These are phyloP conservation scores for Platycercus adscitus DNA, from an alignment of 2,113 vertebrate genomes.

Conservation along the genomic window DNA sequence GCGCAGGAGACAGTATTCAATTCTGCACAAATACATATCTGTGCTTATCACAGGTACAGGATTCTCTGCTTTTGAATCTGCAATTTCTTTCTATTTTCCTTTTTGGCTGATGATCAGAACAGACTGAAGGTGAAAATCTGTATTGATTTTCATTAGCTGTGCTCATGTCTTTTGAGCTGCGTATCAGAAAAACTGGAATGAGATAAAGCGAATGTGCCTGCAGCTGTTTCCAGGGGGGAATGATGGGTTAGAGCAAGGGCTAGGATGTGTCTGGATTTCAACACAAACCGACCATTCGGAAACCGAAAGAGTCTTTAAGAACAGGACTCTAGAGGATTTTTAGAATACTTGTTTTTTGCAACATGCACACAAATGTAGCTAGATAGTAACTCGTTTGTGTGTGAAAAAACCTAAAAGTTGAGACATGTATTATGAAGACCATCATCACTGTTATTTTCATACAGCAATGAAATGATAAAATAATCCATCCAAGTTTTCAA, in stretches of 20 bases:
- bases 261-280: slow-evolving; percentile 29
- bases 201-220: slow-evolving; percentile 41
- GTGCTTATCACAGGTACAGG: background rate
- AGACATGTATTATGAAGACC: background rate
- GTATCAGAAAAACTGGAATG: slow-evolving; percentile 36
- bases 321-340: slow-evolving; percentile 18
- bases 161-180: slow-evolving; percentile 38
- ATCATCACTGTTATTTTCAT: slow-evolving; percentile 19
- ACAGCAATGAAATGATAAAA: slow-evolving; percentile 53
- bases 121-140: background rate
- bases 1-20: background rate
- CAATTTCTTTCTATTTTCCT: background rate
- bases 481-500: slow-evolving; percentile 32
- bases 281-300: slow-evolving; percentile 5
- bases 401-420: slow-evolving; percentile 15
- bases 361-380: slow-evolving; percentile 36
- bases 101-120: background rate
- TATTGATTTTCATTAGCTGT: background rate
- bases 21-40: background rate
- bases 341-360: background rate
- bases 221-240: slow-evolving; percentile 12
- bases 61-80: slow-evolving; percentile 20
- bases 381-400: slow-evolving; percentile 25
- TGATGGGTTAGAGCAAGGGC: slow-evolving; percentile 3
- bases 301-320: slow-evolving; percentile 32